A percentile compares a stretch with the other conserved stretches of the same genome.
These are phyloP conservation scores for Torymus tubicola DNA, from an alignment of 2,888 invertebrate genomes.

Conservation along the genomic window DNA sequence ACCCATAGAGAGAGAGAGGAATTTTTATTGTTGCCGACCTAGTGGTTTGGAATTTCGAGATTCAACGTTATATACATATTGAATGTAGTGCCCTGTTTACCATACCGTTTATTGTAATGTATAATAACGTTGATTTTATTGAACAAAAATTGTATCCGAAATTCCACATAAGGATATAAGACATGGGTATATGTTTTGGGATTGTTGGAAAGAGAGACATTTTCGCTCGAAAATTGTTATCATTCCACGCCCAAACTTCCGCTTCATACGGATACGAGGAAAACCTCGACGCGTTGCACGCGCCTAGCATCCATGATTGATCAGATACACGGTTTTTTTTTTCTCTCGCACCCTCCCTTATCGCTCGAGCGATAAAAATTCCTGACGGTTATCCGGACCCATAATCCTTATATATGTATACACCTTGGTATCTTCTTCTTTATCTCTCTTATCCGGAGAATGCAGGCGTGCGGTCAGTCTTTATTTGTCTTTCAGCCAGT, in stretches of 20 bases:
- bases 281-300: slow-evolving; percentile 3
- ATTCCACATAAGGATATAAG: no score
- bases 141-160: no score
- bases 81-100: no score
- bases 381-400: slow-evolving; percentile 16
- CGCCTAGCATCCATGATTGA: slow-evolving; percentile 19
- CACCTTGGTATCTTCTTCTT: neutral
- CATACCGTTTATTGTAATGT: no score
- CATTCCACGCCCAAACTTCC: neutral
- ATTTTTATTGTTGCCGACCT: no score
- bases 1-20: no score
- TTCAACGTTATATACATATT: no score
- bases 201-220: no score
- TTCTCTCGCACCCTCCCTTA: slow-evolving; percentile 5
- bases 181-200: no score
- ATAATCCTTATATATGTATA: neutral
- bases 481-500: slow-evolving; percentile 37
- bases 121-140: no score
- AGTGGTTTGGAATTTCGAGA: no score
- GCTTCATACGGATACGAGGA: neutral
- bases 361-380: slow-evolving; percentile 41
- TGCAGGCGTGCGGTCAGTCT: slow-evolving; percentile 10
- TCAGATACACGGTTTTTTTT: slow-evolving; percentile 6
- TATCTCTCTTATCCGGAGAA: neutral
- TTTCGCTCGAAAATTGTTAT: no score